A percentile compares a stretch with the other conserved stretches of the same genome.
Conservation (phyloP, 2,797 vertebrate genomes). For the Glossophaga mutica region DNA sequence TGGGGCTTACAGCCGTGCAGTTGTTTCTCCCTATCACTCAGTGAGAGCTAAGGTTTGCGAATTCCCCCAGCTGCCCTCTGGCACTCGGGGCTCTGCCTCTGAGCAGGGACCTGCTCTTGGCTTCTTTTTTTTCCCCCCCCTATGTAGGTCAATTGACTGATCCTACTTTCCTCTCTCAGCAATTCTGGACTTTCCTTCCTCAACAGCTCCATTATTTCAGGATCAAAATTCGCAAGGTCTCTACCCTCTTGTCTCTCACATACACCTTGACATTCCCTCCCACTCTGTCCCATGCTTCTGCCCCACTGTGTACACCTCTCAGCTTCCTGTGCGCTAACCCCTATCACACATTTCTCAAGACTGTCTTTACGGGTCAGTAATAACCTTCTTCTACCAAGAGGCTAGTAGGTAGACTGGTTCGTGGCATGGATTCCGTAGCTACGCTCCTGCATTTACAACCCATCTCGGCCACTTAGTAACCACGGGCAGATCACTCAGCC, state of each 20-base stretch:
- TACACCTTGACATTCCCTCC: accelerated
- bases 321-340: not conserved
- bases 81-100: not conserved
- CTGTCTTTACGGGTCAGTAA: not conserved
- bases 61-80: not conserved
- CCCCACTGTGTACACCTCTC: not conserved
- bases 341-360: not conserved
- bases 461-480: not conserved
- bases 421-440: not conserved
- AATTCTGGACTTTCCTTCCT: not conserved
- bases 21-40: not conserved
- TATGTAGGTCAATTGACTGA: not conserved
- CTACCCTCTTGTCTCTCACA: not conserved
- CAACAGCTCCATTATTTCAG: not conserved
- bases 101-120: not conserved
- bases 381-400: not conserved
- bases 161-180: not conserved
- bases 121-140: not conserved
- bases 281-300: not conserved
- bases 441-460: not conserved
- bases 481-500: not conserved
- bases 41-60: not conserved
- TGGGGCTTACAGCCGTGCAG: not conserved
- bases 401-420: not conserved
- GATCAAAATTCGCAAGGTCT: not conserved